phyloP scores from a whole-genome alignment of 1,140 invertebrate species.

The Caenorhabditis brenneri region DNA sequence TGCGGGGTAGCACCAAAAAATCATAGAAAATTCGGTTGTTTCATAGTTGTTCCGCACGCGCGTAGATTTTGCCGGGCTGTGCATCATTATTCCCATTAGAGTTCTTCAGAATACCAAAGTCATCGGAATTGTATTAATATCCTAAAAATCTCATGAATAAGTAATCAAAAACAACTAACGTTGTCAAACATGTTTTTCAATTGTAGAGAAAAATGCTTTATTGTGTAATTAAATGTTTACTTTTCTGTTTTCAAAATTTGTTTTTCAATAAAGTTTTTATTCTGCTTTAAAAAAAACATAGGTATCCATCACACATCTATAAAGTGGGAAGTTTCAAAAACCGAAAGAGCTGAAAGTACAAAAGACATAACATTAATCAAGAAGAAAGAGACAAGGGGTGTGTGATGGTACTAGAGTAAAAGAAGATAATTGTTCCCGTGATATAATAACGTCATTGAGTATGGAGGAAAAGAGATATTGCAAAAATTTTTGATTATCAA shows the following conservation, averaged over 20 bases:
- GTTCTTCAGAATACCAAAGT: constrained; percentile 65
- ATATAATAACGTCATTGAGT: not conserved
- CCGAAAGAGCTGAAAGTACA: constrained; percentile 26
- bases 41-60: no score
- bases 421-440: constrained; percentile 27
- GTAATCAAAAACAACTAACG: not conserved
- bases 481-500: constrained; percentile 1
- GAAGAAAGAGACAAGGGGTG: not conserved
- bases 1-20: no score
- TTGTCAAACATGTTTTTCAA: constrained; percentile 37
- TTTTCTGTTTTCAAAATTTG: not conserved
- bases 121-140: constrained; percentile 52
- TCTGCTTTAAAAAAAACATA: not conserved
- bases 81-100: constrained; percentile 71
- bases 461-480: constrained; percentile 13
- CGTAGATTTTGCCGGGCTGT: no score
- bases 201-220: constrained; percentile 8
- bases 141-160: constrained; percentile 16
- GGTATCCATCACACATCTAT: not conserved
- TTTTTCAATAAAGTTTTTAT: not conserved
- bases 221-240: not conserved
- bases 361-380: constrained; percentile 12
- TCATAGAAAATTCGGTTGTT: no score
- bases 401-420: not conserved
- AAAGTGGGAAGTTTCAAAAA: not conserved